A percentile compares a stretch with the other conserved stretches of the same genome.
Evolutionary conservation across 2,113 vertebrate species (phyloP).

Genomic region (Ceyx cyanopectus): DNA sequence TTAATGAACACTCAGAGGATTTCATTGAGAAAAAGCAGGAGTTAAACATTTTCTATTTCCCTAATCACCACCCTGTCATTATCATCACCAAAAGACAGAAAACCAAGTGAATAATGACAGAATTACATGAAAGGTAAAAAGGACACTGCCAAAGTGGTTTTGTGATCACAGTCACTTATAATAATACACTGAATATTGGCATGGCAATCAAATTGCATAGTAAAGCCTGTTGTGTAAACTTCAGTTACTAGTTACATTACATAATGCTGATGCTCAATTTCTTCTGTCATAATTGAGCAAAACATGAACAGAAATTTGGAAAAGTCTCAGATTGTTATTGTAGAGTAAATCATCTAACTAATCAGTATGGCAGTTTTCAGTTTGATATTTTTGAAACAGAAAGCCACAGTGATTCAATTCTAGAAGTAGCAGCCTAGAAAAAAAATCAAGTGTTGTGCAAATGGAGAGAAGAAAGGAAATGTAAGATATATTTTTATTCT

Average conservation of each 20-base stretch:
- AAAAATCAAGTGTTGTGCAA: not conserved
- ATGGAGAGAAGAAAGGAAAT: not conserved
- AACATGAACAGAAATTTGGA: not conserved
- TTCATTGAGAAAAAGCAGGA: constrained; percentile 67
- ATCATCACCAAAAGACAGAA: constrained; percentile 27
- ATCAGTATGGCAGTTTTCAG: not conserved
- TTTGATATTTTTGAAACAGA: not conserved
- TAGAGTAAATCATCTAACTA: not conserved
- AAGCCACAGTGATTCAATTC: not conserved
- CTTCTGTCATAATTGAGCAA: not conserved
- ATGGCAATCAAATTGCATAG: not conserved
- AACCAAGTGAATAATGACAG: constrained; percentile 19
- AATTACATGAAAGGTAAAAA: constrained; percentile 8
- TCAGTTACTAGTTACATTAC: not conserved
- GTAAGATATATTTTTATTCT: not conserved
- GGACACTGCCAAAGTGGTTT: not conserved
- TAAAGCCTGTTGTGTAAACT: constrained; percentile 1
- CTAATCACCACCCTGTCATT: constrained; percentile 66
- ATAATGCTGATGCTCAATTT: not conserved
- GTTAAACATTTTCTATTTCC: constrained; percentile 58
- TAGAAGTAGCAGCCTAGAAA: not conserved
- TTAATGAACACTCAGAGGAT: constrained; percentile 18
- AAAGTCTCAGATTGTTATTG: not conserved
- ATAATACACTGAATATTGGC: not conserved
- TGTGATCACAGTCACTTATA: not conserved